Percentiles rank a stretch among this genome's conserved stretches.
Conservation (phyloP, 2,113 vertebrate genomes). For the Marmota flaviventris region DNA sequence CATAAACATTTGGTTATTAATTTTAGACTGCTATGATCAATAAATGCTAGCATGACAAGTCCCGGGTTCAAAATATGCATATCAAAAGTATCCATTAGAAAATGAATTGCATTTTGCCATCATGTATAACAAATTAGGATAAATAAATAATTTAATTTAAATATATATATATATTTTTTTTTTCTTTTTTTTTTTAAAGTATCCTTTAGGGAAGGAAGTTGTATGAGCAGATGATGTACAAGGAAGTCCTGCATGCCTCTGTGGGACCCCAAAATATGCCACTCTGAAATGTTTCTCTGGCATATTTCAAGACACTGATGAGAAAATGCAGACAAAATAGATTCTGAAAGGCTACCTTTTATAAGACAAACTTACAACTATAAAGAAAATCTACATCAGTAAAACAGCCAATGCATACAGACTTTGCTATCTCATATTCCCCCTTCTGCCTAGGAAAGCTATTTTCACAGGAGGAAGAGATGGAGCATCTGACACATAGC, state of each 20-base stretch:
- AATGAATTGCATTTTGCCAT: not conserved
- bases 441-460: not conserved
- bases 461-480: not conserved
- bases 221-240: not conserved
- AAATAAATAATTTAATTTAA: too few relatives aligned
- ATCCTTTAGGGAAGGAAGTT: not conserved
- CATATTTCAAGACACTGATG: not conserved
- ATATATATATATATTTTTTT: too few relatives aligned
- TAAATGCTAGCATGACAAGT: not conserved
- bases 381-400: not conserved
- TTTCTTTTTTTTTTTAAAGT: too few relatives aligned
- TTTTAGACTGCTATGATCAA: not conserved
- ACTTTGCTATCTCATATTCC: not conserved
- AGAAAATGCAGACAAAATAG: not conserved
- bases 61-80: not conserved
- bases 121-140: too few relatives aligned
- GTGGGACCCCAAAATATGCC: not conserved
- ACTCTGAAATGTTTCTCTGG: not conserved
- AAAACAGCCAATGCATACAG: not conserved
- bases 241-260: not conserved
- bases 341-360: not conserved
- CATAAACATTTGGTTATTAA: not conserved
- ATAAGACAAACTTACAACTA: not conserved
- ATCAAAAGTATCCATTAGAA: not conserved
- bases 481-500: not conserved